These are phyloP conservation scores for Aurelia sp. DNA, from an alignment of 30 jellyfish, hydroid and myxozoan species.

Conservation along the genomic window DNA sequence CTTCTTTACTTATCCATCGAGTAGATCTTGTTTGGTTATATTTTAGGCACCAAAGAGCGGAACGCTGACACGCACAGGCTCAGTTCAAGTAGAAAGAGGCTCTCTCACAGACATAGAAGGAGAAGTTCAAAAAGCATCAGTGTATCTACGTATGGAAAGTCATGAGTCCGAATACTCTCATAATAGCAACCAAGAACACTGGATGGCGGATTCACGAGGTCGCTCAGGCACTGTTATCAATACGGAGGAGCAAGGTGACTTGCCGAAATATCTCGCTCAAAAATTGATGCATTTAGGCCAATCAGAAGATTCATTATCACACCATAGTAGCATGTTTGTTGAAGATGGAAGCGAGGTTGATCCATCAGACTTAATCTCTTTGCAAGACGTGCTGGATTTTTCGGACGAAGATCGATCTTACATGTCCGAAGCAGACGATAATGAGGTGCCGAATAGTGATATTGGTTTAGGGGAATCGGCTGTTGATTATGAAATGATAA, in stretches of 20 bases:
- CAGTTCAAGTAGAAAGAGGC: constrained; percentile 57
- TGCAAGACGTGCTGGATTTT: constrained; percentile 57
- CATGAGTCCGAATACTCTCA: constrained; percentile 25
- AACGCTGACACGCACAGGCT: constrained; percentile 27
- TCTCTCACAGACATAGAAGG: constrained; percentile 32
- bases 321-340: constrained; percentile 62
- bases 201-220: constrained; percentile 72
- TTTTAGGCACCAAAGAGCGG: constrained; percentile 4
- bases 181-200: constrained; percentile 49
- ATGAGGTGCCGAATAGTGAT: constrained; percentile 28
- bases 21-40: background rate
- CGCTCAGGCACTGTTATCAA: constrained; percentile 69
- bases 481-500: constrained; percentile 48
- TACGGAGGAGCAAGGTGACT: constrained; percentile 50
- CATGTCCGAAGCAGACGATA: constrained; percentile 44
- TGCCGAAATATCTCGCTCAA: constrained; percentile 29
- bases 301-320: constrained; percentile 52
- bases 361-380: constrained; percentile 60
- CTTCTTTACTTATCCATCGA: background rate
- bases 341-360: constrained; percentile 84
- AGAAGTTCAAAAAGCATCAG: background rate
- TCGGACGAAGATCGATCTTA: constrained; percentile 62
- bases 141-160: constrained; percentile 35
- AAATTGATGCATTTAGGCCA: constrained; percentile 4
- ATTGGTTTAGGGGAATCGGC: constrained; percentile 82